Evolutionary conservation across 2,888 invertebrate species (phyloP).

Genomic region (Tachina lurida): DNA sequence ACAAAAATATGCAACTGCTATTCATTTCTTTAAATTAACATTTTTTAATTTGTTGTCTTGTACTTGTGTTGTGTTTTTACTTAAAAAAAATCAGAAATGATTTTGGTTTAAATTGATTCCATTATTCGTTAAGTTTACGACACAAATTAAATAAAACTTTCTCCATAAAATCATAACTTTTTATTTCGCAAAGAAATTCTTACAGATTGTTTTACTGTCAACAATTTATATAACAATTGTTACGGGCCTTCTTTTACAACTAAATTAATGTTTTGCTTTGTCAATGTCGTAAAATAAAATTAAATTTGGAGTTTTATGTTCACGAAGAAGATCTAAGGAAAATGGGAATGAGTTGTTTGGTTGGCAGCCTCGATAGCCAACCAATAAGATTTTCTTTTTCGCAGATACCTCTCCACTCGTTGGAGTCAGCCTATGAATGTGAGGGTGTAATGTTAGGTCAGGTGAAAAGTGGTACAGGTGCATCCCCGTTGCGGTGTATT

Average conservation of each 20-base stretch:
- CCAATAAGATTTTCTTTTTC: too few relatives aligned
- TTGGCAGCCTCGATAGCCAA: too few relatives aligned
- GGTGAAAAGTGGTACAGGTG: too few relatives aligned
- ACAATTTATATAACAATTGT: constrained; percentile 32
- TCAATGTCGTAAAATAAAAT: constrained; percentile 21
- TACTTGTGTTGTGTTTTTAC: too few relatives aligned
- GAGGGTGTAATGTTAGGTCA: too few relatives aligned
- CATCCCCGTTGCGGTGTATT: too few relatives aligned
- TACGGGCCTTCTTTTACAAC: background rate
- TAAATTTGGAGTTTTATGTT: background rate
- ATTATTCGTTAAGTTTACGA: background rate
- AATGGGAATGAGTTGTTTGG: background rate
- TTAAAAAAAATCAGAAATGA: background rate
- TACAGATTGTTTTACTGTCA: constrained; percentile 19
- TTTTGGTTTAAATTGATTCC: background rate
- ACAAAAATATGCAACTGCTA: too few relatives aligned
- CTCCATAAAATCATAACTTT: constrained; percentile 9
- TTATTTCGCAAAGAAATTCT: background rate
- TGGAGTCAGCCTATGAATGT: too few relatives aligned
- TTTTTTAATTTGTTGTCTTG: background rate
- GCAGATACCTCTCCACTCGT: too few relatives aligned
- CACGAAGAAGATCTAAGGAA: background rate
- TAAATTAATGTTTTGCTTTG: constrained; percentile 43
- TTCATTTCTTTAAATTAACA: too few relatives aligned
- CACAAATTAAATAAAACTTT: constrained; percentile 10